Evolutionary conservation across 2,888 invertebrate genomes (phyloP).

Genomic region (Digitonthophagus gazella): DNA sequence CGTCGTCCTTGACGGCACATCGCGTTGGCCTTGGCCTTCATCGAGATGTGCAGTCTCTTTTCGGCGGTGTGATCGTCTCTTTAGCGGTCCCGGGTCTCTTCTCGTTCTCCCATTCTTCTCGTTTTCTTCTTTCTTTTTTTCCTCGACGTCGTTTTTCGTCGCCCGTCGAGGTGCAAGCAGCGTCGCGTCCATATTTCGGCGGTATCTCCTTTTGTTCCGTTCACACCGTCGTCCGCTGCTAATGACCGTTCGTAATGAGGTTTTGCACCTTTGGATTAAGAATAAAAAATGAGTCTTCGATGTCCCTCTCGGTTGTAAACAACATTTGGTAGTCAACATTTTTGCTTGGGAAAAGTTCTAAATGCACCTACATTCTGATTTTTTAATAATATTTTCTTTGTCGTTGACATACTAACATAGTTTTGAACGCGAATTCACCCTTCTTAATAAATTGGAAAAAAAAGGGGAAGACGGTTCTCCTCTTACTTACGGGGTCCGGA

Average conservation of each 20-base stretch:
- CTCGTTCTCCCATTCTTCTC: conserved; percentile 6
- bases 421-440: neutral
- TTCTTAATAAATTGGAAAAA: neutral
- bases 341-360: too few species aligned
- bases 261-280: conserved; percentile 15
- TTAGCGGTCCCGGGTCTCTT: conserved; percentile 1
- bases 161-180: neutral
- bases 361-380: neutral
- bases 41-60: conserved; percentile 40
- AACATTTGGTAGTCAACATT: too few species aligned
- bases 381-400: neutral
- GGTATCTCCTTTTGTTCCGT: conserved; percentile 6
- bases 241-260: conserved; percentile 13
- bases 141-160: neutral
- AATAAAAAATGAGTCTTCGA: neutral
- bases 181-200: conserved; percentile 11
- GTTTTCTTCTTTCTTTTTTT: conserved; percentile 11
- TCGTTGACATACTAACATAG: conserved; percentile 9
- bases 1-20: conserved; percentile 44
- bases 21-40: conserved; percentile 46
- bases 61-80: conserved; percentile 10
- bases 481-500: conserved; percentile 1
- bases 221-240: conserved; percentile 7
- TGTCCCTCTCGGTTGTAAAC: neutral
- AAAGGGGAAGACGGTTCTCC: conserved; percentile 1